A percentile compares a stretch with the other conserved stretches of the same genome.
Evolutionary conservation across 2,888 invertebrate genomes (phyloP).

Genomic region (Orthosia incerta): DNA sequence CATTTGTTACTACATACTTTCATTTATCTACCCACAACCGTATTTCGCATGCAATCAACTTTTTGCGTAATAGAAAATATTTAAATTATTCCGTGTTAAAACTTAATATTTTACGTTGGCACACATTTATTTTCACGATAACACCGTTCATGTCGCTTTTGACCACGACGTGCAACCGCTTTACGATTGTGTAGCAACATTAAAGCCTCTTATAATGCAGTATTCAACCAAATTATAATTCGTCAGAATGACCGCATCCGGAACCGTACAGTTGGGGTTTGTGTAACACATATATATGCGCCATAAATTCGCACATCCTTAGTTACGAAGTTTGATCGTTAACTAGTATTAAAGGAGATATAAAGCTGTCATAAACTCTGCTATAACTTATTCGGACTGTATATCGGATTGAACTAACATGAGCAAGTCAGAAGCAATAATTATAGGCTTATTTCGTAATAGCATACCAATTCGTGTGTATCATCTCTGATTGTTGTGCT

Average conservation of each 20-base stretch:
- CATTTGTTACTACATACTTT: slow-evolving; percentile 28
- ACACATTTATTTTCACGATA: slow-evolving; percentile 57
- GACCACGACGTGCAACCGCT: slow-evolving; percentile 48
- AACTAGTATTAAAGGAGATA: slow-evolving; percentile 73
- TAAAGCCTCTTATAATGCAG: slow-evolving; percentile 42
- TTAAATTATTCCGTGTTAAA: slow-evolving; percentile 48
- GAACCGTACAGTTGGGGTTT: slow-evolving; percentile 35
- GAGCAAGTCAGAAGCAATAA: slow-evolving; percentile 28
- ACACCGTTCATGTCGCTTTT: slow-evolving; percentile 51
- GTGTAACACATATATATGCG: slow-evolving; percentile 64
- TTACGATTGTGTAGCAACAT: slow-evolving; percentile 49
- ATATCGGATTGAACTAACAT: slow-evolving; percentile 57
- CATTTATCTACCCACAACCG: slow-evolving; percentile 27
- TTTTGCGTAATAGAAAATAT: slow-evolving; percentile 21
- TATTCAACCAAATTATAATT: slow-evolving; percentile 42
- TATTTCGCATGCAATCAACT: not conserved
- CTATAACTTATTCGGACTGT: slow-evolving; percentile 68
- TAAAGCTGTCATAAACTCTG: slow-evolving; percentile 70
- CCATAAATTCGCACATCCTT: slow-evolving; percentile 70
- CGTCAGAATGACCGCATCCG: slow-evolving; percentile 27
- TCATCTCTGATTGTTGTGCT: slow-evolving; percentile 78
- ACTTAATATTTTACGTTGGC: slow-evolving; percentile 54
- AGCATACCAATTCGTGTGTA: slow-evolving; percentile 77
- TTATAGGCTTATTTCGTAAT: slow-evolving; percentile 63
- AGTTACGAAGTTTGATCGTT: slow-evolving; percentile 75